These are phyloP conservation scores for Tragelaphus strepsiceros DNA, from an alignment of 2,113 vertebrate genomes.

Conservation along the genomic window DNA sequence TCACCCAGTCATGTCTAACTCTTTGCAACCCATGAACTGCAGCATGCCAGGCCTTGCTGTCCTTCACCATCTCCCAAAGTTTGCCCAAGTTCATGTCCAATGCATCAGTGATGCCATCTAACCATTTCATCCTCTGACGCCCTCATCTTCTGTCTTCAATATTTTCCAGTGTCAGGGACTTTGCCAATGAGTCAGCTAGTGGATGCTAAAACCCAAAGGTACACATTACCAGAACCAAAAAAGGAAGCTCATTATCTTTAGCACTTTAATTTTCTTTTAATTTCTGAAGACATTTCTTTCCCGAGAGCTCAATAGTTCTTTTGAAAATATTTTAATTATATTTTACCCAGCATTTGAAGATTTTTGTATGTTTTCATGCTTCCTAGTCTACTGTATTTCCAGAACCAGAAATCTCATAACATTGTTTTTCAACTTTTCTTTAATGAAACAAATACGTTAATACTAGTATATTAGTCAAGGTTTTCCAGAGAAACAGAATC, in stretches of 20 bases:
- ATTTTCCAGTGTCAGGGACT: neutral
- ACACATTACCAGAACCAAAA: neutral
- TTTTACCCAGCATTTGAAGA: neutral
- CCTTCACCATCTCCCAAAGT: neutral
- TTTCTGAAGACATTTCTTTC: neutral
- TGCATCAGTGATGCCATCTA: neutral
- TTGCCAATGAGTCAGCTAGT: neutral
- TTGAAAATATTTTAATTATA: neutral
- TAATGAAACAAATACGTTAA: neutral
- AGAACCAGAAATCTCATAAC: neutral
- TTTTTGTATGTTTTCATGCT: neutral
- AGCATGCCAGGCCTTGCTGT: neutral
- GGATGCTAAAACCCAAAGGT: neutral
- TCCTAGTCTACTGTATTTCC: neutral
- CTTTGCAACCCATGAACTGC: neutral
- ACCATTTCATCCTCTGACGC: neutral
- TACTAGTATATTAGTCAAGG: neutral
- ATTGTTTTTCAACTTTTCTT: neutral
- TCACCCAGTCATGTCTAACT: neutral
- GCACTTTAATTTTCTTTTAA: conserved; percentile 8
- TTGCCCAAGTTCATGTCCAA: neutral
- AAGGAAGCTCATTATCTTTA: neutral
- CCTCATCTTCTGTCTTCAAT: neutral
- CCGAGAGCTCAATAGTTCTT: neutral
- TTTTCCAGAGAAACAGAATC: neutral